Conservation (phyloP, 2,797 vertebrate genomes). For the Emys orbicularis region DNA sequence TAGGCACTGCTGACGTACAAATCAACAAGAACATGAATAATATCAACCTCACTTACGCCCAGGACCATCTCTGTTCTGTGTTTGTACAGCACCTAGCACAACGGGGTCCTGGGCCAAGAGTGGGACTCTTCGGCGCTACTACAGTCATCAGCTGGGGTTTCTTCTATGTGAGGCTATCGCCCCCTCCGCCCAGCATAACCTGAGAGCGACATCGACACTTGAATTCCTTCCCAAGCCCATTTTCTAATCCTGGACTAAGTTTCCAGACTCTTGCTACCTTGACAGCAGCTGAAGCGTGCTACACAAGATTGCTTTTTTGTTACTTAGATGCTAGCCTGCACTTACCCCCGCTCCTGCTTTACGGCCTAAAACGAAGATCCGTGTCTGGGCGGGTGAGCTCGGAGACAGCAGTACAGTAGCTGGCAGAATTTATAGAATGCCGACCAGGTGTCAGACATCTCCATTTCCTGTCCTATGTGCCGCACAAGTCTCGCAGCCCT, state of each 20-base stretch:
- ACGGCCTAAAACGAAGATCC: neutral
- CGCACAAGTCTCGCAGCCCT: rapidly evolving
- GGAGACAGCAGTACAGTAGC: neutral
- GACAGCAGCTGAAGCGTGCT: neutral
- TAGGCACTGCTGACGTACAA: neutral
- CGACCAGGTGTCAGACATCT: neutral
- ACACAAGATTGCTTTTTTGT: neutral
- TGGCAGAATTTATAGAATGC: neutral
- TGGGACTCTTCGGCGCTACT: neutral
- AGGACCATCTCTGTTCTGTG: neutral
- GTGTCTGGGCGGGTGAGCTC: neutral
- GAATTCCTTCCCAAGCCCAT: neutral
- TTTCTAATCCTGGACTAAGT: neutral
- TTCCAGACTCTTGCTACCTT: neutral
- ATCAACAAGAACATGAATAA: neutral
- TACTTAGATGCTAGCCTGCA: neutral
- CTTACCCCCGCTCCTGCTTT: neutral
- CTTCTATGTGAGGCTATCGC: neutral
- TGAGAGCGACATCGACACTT: neutral
- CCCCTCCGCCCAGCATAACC: neutral
- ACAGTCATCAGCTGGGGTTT: neutral
- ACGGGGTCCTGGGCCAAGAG: neutral
- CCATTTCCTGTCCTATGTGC: neutral
- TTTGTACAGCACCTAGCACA: neutral
- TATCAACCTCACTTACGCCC: neutral